Percentiles rank a stretch among this genome's conserved stretches.
Evolutionary conservation across 2,888 invertebrate genomes (phyloP).

Genomic region (Alloplasta piceator): DNA sequence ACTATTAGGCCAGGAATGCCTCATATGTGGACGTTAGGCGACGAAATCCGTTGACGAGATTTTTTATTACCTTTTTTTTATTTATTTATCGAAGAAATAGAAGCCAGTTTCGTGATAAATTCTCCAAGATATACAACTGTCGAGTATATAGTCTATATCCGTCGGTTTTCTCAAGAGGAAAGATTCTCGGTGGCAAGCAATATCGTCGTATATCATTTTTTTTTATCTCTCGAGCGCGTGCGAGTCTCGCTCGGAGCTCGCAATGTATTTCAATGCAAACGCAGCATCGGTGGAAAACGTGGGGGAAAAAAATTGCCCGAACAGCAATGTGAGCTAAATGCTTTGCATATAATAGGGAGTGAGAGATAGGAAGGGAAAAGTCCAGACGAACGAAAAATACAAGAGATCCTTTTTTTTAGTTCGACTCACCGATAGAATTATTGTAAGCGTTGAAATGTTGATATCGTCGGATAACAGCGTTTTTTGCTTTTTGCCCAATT

Average conservation of each 20-base stretch:
- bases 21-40: too few species aligned
- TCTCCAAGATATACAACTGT: slow-evolving; percentile 39
- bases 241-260: slow-evolving; percentile 19
- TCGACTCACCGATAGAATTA: too few species aligned
- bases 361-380: background rate
- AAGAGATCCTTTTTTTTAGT: background rate
- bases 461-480: too few species aligned
- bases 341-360: slow-evolving; percentile 14
- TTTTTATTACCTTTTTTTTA: background rate
- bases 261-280: slow-evolving; percentile 34
- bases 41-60: slow-evolving; percentile 43
- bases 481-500: too few species aligned
- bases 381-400: background rate
- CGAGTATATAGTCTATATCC: slow-evolving; percentile 28
- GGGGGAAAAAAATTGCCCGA: slow-evolving; percentile 3
- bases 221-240: slow-evolving; percentile 35
- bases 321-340: slow-evolving; percentile 19
- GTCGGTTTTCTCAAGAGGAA: slow-evolving; percentile 20
- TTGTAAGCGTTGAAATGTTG: too few species aligned
- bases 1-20: too few species aligned
- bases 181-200: background rate
- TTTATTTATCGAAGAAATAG: slow-evolving; percentile 18
- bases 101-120: slow-evolving; percentile 21
- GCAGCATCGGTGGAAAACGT: background rate
- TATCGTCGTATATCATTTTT: slow-evolving; percentile 53